phyloP scores from a whole-genome alignment of 2,113 vertebrate species.

The Spilogale gracilis region DNA sequence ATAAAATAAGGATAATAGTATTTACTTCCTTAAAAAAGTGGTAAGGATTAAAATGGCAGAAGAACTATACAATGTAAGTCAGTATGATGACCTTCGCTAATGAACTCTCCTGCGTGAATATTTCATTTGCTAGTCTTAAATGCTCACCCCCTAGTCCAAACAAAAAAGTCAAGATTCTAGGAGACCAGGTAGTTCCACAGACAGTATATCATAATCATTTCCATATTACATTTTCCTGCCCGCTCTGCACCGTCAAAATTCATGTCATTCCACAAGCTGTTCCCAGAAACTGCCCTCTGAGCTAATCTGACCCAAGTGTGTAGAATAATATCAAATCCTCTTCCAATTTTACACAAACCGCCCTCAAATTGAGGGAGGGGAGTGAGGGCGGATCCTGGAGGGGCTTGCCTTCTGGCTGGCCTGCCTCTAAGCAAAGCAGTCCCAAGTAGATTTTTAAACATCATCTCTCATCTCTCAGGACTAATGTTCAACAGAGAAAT shows the following conservation, averaged over 20 bases:
- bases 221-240: background rate
- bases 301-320: background rate
- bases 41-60: background rate
- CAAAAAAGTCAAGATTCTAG: background rate
- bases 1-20: background rate
- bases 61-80: background rate
- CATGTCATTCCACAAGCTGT: background rate
- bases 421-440: background rate
- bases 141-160: background rate
- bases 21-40: background rate
- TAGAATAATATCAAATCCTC: background rate
- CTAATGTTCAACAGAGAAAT: background rate
- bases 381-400: rapidly evolving
- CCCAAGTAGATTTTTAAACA: background rate
- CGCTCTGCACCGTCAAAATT: background rate
- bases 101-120: background rate
- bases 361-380: background rate
- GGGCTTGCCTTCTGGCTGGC: background rate
- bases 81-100: background rate
- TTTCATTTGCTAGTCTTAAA: background rate
- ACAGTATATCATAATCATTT: background rate
- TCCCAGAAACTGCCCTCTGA: background rate
- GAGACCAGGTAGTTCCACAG: background rate
- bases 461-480: background rate
- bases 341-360: background rate